Conservation (phyloP, 2,888 invertebrate genomes). For the Scaptomyza tumidula region DNA sequence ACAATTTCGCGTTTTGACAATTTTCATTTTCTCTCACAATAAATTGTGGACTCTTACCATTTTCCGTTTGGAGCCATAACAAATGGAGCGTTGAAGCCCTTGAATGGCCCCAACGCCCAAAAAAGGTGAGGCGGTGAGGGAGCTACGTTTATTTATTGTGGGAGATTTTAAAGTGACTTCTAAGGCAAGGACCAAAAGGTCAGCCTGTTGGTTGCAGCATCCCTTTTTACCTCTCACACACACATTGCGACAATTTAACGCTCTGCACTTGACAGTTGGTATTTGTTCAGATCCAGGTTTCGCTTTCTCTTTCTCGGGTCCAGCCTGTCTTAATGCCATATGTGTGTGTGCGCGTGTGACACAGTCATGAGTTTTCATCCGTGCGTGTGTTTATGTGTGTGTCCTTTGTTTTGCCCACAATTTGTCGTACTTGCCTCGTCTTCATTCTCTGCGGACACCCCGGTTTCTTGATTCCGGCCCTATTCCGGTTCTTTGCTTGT, state of each 20-base stretch:
- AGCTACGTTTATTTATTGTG: constrained; percentile 51
- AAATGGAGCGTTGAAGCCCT: constrained; percentile 23
- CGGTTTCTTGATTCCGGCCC: constrained; percentile 47
- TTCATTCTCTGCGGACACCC: constrained; percentile 18
- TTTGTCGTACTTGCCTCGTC: constrained; percentile 48
- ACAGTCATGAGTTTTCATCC: constrained; percentile 24
- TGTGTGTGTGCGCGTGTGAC: constrained; percentile 15
- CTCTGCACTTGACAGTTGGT: constrained; percentile 76
- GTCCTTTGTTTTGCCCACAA: constrained; percentile 58
- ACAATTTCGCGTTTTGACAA: constrained; percentile 27
- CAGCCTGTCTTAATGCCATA: constrained; percentile 38
- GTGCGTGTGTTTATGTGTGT: constrained; percentile 18
- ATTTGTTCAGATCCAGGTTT: constrained; percentile 51
- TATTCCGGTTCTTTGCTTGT: constrained; percentile 50
- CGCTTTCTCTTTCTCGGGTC: constrained; percentile 12
- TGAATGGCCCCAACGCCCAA: constrained; percentile 1
- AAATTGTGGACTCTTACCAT: constrained; percentile 46
- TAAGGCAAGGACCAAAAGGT: constrained; percentile 34
- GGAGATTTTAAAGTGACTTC: constrained; percentile 46
- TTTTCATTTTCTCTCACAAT: constrained; percentile 58
- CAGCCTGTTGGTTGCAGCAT: constrained; percentile 9
- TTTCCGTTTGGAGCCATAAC: constrained; percentile 31
- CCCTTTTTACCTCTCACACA: constrained; percentile 24
- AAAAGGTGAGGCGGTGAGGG: neutral
- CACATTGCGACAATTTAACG: constrained; percentile 70